Conservation (phyloP, 2,888 invertebrate species). For the Habroteleia sp. region DNA sequence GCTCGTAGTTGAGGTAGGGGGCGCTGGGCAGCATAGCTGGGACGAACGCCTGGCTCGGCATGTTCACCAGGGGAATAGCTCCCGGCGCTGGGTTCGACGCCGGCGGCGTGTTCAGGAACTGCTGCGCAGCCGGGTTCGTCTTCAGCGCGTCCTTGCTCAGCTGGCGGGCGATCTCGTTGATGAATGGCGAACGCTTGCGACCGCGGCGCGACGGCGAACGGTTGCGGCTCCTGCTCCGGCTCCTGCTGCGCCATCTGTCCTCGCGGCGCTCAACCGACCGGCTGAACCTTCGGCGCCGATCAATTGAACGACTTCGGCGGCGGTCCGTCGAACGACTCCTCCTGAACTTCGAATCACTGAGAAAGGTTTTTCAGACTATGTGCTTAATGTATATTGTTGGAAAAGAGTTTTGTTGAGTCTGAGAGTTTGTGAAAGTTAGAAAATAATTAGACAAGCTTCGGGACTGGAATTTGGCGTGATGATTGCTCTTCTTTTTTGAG, state of each 20-base stretch:
- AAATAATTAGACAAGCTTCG: too few species aligned
- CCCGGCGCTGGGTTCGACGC: constrained; percentile 5
- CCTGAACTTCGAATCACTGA: constrained; percentile 68
- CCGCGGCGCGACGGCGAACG: constrained; percentile 72
- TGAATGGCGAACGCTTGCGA: constrained; percentile 78
- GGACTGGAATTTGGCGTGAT: too few species aligned
- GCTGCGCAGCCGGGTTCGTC: neutral
- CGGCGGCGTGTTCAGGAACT: constrained; percentile 16
- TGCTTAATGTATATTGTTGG: too few species aligned
- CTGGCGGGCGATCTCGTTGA: constrained; percentile 78
- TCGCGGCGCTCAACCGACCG: constrained; percentile 75
- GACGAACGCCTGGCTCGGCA: neutral
- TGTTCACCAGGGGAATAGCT: constrained; percentile 22
- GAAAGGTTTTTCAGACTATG: too few species aligned
- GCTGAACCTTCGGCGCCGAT: constrained; percentile 73
- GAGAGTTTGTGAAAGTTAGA: too few species aligned
- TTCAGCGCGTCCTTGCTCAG: constrained; percentile 70
- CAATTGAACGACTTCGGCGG: constrained; percentile 71
- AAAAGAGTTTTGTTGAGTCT: too few species aligned
- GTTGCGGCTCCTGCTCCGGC: constrained; percentile 71
- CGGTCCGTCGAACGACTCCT: constrained; percentile 74
- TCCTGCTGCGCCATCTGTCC: constrained; percentile 69
- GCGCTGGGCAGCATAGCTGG: constrained; percentile 10
- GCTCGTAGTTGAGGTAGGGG: constrained; percentile 71
- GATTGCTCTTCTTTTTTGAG: too few species aligned